Conservation (phyloP, 2,797 vertebrate genomes). For the Hylomyscus alleni region DNA sequence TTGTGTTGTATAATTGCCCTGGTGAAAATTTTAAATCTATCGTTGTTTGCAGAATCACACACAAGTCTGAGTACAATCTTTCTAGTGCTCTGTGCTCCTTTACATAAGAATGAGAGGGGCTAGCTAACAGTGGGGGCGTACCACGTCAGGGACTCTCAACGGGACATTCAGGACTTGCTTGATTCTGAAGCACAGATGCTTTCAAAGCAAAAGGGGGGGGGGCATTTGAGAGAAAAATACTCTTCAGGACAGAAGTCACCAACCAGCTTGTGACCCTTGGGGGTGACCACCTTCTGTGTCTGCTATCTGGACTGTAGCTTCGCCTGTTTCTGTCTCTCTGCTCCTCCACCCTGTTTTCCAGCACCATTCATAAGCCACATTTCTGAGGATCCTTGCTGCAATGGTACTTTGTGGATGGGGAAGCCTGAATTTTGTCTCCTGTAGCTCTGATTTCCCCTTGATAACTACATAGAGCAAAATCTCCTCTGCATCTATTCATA, state of each 20-base stretch:
- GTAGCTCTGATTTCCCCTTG: slow-evolving; percentile 58
- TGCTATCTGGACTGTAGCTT: background rate
- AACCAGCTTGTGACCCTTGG: background rate
- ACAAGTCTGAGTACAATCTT: slow-evolving; percentile 23
- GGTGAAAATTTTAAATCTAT: slow-evolving; percentile 68
- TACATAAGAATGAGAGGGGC: slow-evolving; percentile 40
- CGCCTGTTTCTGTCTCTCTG: background rate
- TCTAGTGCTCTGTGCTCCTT: slow-evolving; percentile 20
- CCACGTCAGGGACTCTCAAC: background rate
- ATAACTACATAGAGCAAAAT: slow-evolving; percentile 26
- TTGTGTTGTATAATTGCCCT: slow-evolving; percentile 54
- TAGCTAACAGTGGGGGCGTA: background rate
- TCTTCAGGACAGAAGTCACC: background rate
- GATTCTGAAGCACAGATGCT: slow-evolving; percentile 17
- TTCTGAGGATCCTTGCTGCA: background rate
- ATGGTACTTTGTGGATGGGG: background rate
- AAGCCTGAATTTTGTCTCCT: slow-evolving; percentile 49
- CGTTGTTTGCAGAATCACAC: slow-evolving; percentile 58
- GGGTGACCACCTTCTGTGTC: background rate
- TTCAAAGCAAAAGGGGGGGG: background rate
- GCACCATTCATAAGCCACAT: background rate
- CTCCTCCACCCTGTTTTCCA: background rate
- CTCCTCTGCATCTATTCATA: slow-evolving; percentile 59
- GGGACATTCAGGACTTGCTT: background rate
- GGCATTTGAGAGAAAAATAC: background rate